These are phyloP conservation scores for Empidonax alnorum DNA, from an alignment of 2,113 vertebrate species.

Conservation along the genomic window DNA sequence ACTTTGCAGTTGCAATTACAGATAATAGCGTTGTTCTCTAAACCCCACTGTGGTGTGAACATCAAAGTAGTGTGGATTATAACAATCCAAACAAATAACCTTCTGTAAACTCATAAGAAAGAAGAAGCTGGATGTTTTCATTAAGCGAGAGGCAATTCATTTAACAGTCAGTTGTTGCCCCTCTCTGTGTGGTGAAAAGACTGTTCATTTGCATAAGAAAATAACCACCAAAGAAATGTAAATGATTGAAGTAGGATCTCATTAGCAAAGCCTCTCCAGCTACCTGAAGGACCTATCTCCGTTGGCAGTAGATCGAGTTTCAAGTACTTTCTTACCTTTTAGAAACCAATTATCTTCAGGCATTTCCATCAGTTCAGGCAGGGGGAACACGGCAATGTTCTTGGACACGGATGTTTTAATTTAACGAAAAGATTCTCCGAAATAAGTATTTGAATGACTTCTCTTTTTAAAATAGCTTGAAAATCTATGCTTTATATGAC, in stretches of 20 bases:
- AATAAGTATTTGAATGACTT: neutral
- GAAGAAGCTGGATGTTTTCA: constrained; percentile 37
- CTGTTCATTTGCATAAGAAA: constrained; percentile 64
- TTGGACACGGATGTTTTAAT: constrained; percentile 5
- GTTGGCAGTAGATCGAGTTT: constrained; percentile 40
- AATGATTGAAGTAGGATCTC: constrained; percentile 44
- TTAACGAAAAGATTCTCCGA: constrained; percentile 15
- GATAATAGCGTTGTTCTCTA: constrained; percentile 55
- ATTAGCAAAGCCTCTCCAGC: constrained; percentile 50
- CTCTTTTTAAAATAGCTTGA: neutral
- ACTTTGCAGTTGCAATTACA: constrained; percentile 38
- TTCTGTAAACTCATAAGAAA: constrained; percentile 41
- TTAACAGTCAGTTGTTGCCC: constrained; percentile 30
- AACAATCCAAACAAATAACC: constrained; percentile 64
- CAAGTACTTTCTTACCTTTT: constrained; percentile 66
- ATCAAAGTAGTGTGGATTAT: constrained; percentile 55
- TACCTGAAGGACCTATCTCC: constrained; percentile 56
- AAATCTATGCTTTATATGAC: neutral
- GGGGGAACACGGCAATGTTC: neutral
- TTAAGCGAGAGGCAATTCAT: constrained; percentile 40
- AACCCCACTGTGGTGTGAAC: constrained; percentile 38
- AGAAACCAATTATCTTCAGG: constrained; percentile 51
- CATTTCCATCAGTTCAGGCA: constrained; percentile 27
- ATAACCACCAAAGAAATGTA: constrained; percentile 63
- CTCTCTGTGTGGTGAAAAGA: constrained; percentile 34